These are phyloP conservation scores for Notolabrus celidotus DNA, from an alignment of 2,797 vertebrate genomes.

Conservation along the genomic window DNA sequence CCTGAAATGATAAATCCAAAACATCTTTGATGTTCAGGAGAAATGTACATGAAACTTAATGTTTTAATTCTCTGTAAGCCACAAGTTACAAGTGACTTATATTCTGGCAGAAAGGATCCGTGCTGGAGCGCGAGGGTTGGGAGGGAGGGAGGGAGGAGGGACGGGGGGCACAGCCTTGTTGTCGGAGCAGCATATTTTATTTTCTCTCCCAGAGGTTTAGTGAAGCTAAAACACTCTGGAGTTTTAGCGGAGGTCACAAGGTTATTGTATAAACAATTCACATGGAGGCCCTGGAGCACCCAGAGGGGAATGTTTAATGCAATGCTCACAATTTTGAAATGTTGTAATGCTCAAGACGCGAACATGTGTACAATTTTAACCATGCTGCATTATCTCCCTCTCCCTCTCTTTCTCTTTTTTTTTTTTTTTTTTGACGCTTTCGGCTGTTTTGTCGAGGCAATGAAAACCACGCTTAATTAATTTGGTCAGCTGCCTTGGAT, in stretches of 20 bases:
- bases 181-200: slow-evolving; percentile 66
- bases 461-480: slow-evolving; percentile 77
- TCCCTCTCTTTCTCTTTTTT: slow-evolving; percentile 9
- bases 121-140: slow-evolving; percentile 24
- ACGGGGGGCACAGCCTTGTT: slow-evolving; percentile 38
- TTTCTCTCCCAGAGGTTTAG: slow-evolving; percentile 69
- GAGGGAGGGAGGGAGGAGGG: slow-evolving; percentile 17
- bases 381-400: slow-evolving; percentile 42
- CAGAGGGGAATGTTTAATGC: slow-evolving; percentile 73
- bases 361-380: slow-evolving; percentile 61
- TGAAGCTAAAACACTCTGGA: slow-evolving; percentile 62
- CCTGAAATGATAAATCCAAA: slow-evolving; percentile 81
- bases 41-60: slow-evolving; percentile 74
- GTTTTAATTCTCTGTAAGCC: slow-evolving; percentile 79
- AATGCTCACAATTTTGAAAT: slow-evolving; percentile 64
- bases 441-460: slow-evolving; percentile 50
- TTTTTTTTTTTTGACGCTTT: background rate
- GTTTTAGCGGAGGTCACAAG: slow-evolving; percentile 74
- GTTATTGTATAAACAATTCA: slow-evolving; percentile 79
- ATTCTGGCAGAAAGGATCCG: slow-evolving; percentile 48
- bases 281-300: slow-evolving; percentile 55
- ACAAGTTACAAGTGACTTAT: slow-evolving; percentile 74
- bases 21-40: slow-evolving; percentile 73
- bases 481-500: slow-evolving; percentile 81
- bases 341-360: slow-evolving; percentile 56